Evolutionary conservation across 30 jellyfish, hydroid and myxozoan species (phyloP).

Genomic region (Calvadosia cruxmelitensis): DNA sequence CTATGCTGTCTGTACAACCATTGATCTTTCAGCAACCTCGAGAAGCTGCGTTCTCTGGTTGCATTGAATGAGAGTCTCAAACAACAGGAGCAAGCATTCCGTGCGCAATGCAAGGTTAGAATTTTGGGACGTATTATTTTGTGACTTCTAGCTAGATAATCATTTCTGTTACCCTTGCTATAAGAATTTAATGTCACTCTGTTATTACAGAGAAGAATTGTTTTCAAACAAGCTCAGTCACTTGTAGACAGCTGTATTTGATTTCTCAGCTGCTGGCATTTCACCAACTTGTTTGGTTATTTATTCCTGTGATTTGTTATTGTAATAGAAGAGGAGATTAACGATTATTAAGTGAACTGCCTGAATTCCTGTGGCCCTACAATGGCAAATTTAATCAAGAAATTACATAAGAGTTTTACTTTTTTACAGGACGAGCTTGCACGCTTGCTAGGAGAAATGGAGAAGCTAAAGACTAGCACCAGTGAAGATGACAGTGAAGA

Average conservation of each 20-base stretch:
- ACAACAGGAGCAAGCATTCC: constrained; percentile 84
- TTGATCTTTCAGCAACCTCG: constrained; percentile 24
- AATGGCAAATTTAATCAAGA: too few relatives aligned
- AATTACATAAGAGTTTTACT: too few relatives aligned
- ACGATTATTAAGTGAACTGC: too few relatives aligned
- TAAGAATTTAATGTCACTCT: not conserved
- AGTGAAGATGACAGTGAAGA: constrained; percentile 42
- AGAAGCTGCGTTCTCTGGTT: constrained; percentile 63
- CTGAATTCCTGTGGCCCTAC: too few relatives aligned
- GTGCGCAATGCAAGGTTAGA: constrained; percentile 85
- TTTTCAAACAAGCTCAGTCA: too few relatives aligned
- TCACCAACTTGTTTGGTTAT: too few relatives aligned
- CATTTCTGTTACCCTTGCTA: not conserved
- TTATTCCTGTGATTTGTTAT: too few relatives aligned
- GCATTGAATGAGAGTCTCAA: constrained; percentile 82
- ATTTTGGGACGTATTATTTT: too few relatives aligned
- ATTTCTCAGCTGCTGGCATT: too few relatives aligned
- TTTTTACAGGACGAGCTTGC: constrained; percentile 45
- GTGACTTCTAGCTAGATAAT: too few relatives aligned
- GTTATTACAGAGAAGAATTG: not conserved
- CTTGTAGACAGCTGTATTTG: too few relatives aligned
- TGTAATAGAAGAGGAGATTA: too few relatives aligned
- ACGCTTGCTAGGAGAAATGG: constrained; percentile 50
- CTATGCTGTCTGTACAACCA: not conserved
- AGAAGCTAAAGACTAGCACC: constrained; percentile 19